Evolutionary conservation across 2,888 invertebrate genomes (phyloP).

Genomic region (Pyrochroa serraticornis): DNA sequence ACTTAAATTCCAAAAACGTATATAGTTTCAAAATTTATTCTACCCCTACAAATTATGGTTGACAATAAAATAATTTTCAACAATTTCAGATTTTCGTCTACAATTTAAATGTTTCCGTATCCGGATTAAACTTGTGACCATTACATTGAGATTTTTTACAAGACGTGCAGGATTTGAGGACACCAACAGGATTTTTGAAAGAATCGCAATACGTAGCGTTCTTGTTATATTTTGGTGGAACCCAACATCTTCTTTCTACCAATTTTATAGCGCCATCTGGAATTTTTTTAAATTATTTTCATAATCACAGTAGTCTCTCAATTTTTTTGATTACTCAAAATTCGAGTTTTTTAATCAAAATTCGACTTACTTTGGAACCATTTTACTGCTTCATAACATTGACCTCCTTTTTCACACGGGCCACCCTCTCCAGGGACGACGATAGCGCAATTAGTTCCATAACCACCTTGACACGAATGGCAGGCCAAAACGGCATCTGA

Average conservation of each 20-base stretch:
- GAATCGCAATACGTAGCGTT: constrained; percentile 21
- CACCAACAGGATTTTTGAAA: constrained; percentile 15
- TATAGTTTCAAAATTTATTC: too few species aligned
- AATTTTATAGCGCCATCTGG: constrained; percentile 27
- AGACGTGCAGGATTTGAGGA: constrained; percentile 17
- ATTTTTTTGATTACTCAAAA: too few species aligned
- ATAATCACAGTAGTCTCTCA: background rate
- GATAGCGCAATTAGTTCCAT: constrained; percentile 20
- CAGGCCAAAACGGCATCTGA: too few species aligned
- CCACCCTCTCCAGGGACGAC: background rate
- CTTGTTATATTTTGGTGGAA: constrained; percentile 12
- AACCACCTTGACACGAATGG: constrained; percentile 26
- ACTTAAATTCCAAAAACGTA: too few species aligned
- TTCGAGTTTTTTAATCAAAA: too few species aligned
- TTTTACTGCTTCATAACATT: constrained; percentile 32
- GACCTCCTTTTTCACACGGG: constrained; percentile 13
- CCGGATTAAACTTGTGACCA: background rate
- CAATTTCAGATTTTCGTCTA: too few species aligned
- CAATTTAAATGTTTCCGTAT: too few species aligned
- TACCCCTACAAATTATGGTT: too few species aligned
- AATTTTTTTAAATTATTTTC: constrained; percentile 3
- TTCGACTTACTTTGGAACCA: constrained; percentile 32
- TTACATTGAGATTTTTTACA: constrained; percentile 28
- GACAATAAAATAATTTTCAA: too few species aligned
- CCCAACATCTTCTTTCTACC: constrained; percentile 29